Evolutionary conservation across 1,140 invertebrate species (phyloP), one percentile per base, ranked within the genome.

Genomic region (Himalopsyche phryganea): DNA sequence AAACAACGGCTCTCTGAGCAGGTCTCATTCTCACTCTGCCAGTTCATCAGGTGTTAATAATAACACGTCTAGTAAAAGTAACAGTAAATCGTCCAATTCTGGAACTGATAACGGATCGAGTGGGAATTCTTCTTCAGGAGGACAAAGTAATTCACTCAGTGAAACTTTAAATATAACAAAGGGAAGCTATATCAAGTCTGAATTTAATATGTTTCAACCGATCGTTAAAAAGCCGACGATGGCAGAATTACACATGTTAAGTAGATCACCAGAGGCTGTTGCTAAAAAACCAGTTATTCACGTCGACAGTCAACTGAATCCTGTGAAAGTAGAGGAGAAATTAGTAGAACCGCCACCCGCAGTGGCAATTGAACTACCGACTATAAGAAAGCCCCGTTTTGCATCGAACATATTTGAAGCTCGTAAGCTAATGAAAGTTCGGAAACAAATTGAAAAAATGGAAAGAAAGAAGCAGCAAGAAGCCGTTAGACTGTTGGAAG

Each of bases 341-440:
- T 60, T 70, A 42, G 48, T 66, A 10, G 65, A 69, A 2, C 67
- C 69, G 1, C 69, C 69, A 5, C 60, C 68, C 35, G 52, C 71
- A 10, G 69, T 69, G 5, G 72, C 72, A 55, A 69, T 72, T 18
- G 70, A 70, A 1, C 70, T 73, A 45, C 66, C 74, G 7, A 71
- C 69, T 1, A 20, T 79, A 46, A 76, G 80, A 48, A 85, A 85
- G 66, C 81, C 81, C 1, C 85, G 83, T 71, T 79, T 83, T 45
- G 81, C 80, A 1, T 79, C 79, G 1, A 84, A 83, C 66, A 72
- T 83, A 50, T 72, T 79, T 52, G 82, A 85, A 73, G 81, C 80
- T 1, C 80, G 78, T 53, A 75, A 77, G 60, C 65, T 84, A 14
- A 83, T 84, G 76, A 85, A 85, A 70, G 80, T 85, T 61, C 69